These are phyloP conservation scores for Craterocephalus amniculus DNA, from an alignment of 2,797 vertebrate species.

Conservation along the genomic window DNA sequence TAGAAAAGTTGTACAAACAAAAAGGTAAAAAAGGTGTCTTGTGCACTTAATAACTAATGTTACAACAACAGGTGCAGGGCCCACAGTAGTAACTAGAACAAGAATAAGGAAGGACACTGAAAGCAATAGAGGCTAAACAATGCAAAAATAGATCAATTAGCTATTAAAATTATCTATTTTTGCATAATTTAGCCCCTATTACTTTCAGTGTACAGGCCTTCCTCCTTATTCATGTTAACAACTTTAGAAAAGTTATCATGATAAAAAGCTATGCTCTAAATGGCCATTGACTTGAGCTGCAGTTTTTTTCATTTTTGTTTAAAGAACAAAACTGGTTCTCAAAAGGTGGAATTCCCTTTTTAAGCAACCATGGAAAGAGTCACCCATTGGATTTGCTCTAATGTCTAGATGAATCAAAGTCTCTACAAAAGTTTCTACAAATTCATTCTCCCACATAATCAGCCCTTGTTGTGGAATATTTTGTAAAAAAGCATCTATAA, in stretches of 20 bases:
- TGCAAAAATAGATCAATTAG: no score
- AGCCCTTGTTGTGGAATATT: background rate
- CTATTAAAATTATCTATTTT: no score
- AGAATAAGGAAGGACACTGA: no score
- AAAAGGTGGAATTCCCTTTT: background rate
- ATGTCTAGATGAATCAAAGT: background rate
- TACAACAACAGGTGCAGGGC: no score
- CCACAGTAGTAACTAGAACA: no score
- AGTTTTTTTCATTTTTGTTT: constrained; percentile 2
- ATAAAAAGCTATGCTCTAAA: background rate
- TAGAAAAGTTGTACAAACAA: background rate
- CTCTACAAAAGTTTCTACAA: no score
- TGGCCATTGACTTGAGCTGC: background rate
- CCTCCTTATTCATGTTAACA: no score
- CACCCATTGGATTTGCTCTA: background rate
- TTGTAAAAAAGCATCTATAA: background rate
- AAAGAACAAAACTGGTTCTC: background rate
- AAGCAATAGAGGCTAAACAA: no score
- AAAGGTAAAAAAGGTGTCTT: no score
- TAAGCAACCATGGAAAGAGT: background rate
- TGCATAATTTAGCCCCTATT: no score
- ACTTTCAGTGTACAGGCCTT: no score
- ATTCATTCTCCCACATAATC: background rate
- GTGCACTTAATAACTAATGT: no score
- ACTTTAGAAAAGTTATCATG: background rate